phyloP scores from a whole-genome alignment of 2,113 vertebrate genomes.

The Sigmodon hispidus region DNA sequence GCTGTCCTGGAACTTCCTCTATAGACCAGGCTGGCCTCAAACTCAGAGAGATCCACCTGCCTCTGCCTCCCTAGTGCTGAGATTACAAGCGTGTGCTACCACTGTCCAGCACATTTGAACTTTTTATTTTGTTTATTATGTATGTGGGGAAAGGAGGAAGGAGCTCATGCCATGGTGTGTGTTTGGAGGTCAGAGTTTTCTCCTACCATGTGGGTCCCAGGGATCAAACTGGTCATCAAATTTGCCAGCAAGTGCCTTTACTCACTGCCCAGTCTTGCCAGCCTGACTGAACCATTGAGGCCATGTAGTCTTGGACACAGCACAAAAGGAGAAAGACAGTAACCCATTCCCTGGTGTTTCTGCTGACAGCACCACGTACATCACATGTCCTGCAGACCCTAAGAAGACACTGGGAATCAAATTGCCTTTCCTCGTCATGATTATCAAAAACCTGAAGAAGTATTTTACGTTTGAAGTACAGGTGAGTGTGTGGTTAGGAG shows the following conservation, averaged over 20 bases:
- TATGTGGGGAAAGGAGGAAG: background rate
- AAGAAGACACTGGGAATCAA: constrained; percentile 98
- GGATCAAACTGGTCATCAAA: background rate
- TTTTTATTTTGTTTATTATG: background rate
- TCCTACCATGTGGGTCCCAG: background rate
- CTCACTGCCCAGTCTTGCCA: background rate
- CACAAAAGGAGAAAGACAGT: background rate
- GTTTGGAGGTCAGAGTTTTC: background rate
- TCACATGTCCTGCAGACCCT: constrained; percentile 98
- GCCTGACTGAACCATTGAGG: background rate
- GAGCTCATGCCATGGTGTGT: background rate
- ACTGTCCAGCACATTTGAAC: background rate
- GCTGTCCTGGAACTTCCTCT: too few species aligned
- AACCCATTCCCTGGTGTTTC: background rate
- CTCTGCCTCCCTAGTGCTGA: too few species aligned
- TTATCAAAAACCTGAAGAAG: constrained; percentile 98
- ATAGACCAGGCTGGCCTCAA: too few species aligned
- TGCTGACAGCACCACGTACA: constrained; percentile 93
- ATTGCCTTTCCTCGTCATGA: constrained; percentile 97
- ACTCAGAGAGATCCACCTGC: too few species aligned
- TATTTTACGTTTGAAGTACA: constrained; percentile 99
- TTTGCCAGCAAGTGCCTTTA: background rate
- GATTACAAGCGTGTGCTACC: too few species aligned
- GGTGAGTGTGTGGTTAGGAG: constrained; percentile 82
- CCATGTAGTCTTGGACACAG: background rate